Evolutionary conservation across 92 coral and sea anemone genomes (phyloP).

Genomic region (Porites rus): DNA sequence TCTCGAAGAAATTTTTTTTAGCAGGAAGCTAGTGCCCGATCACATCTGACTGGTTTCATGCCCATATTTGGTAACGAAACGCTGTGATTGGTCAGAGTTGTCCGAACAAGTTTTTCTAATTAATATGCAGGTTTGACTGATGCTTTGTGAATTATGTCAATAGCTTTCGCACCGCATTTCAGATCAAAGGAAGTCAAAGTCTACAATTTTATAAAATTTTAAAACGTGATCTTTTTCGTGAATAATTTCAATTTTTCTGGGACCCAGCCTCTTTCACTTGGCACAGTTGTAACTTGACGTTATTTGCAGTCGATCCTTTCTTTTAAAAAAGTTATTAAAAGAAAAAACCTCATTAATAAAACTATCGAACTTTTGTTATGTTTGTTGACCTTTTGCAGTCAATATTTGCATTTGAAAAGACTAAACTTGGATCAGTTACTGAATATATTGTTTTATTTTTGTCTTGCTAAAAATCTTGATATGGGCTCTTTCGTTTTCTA

Average conservation of each 20-base stretch:
- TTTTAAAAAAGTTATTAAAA: no score
- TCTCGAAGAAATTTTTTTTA: not conserved
- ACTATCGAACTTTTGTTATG: not conserved
- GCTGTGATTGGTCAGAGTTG: constrained; percentile 21
- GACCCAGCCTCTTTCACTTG: not conserved
- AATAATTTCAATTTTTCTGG: not conserved
- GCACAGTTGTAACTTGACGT: no score
- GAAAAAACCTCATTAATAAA: not conserved
- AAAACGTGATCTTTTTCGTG: not conserved
- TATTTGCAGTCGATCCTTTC: not conserved
- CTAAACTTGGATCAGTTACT: not conserved
- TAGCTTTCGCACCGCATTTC: not conserved
- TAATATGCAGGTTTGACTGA: not conserved
- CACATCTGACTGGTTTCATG: not conserved
- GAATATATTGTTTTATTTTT: not conserved
- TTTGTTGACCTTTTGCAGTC: not conserved
- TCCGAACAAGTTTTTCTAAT: not conserved
- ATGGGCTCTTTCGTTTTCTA: not conserved
- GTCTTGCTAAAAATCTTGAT: not conserved
- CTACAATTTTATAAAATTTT: no score
- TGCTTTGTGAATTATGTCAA: not conserved
- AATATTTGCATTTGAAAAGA: not conserved
- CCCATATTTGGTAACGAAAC: constrained; percentile 12
- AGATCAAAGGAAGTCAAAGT: no score
- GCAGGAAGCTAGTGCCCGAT: not conserved